phyloP scores from a whole-genome alignment of 1,140 invertebrate species.

The Oryctes rhinoceros region DNA sequence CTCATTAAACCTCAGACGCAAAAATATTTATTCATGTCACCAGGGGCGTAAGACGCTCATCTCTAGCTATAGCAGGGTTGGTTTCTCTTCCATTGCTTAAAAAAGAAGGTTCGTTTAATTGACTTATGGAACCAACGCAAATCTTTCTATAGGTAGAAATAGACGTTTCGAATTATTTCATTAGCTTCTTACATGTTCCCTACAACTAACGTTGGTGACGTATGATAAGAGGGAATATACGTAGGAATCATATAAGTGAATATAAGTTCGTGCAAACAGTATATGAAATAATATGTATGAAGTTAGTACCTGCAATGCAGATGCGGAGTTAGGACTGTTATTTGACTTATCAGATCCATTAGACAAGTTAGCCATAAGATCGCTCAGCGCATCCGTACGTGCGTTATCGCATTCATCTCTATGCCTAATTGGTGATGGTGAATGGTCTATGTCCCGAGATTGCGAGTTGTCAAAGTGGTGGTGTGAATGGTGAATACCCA shows the following conservation, averaged over 20 bases:
- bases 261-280: neutral
- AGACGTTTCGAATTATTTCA: too few relatives aligned
- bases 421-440: slow-evolving; percentile 30
- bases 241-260: slow-evolving; percentile 11
- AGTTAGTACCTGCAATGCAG: slow-evolving; percentile 62
- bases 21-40: too few relatives aligned
- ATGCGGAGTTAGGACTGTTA: slow-evolving; percentile 57
- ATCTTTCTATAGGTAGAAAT: too few relatives aligned
- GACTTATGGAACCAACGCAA: too few relatives aligned
- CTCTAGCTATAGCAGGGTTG: too few relatives aligned
- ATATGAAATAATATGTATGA: slow-evolving; percentile 32
- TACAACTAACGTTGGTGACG: neutral
- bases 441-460: slow-evolving; percentile 43
- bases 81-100: too few relatives aligned
- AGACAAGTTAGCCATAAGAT: slow-evolving; percentile 59
- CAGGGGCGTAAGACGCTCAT: too few relatives aligned
- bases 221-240: neutral
- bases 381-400: slow-evolving; percentile 57
- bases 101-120: too few relatives aligned
- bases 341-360: slow-evolving; percentile 58
- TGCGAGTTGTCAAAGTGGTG: slow-evolving; percentile 46
- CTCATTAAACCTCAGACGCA: too few relatives aligned
- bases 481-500: slow-evolving; percentile 53
- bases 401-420: slow-evolving; percentile 46
- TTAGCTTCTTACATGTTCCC: too few relatives aligned